Evolutionary conservation across 2,888 invertebrate genomes (phyloP).

Genomic region (Xestobium rufovillosum): DNA sequence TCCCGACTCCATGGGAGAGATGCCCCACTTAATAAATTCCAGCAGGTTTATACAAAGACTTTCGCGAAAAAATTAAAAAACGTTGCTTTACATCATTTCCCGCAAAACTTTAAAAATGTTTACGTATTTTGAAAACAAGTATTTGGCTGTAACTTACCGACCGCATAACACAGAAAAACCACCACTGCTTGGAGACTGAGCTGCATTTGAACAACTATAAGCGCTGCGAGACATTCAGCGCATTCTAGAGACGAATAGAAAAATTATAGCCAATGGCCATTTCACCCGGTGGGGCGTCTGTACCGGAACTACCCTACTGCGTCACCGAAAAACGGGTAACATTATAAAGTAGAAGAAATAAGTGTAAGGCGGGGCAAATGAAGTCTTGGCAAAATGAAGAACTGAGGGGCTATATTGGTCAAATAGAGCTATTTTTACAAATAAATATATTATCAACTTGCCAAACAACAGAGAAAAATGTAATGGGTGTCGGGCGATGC

Average conservation of each 20-base stretch:
- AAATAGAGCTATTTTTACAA: too few relatives aligned
- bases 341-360: too few relatives aligned
- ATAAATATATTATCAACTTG: too few relatives aligned
- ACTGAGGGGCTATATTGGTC: too few relatives aligned
- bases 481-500: too few relatives aligned
- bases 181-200: slow-evolving; percentile 2
- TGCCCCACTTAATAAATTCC: slow-evolving; percentile 3
- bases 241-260: slow-evolving; percentile 3
- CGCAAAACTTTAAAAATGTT: background rate
- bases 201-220: slow-evolving; percentile 1
- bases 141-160: slow-evolving; percentile 2
- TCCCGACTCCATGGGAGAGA: slow-evolving; percentile 2
- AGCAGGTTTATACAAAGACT: slow-evolving; percentile 2
- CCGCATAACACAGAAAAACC: slow-evolving; percentile 1
- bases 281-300: slow-evolving; percentile 3
- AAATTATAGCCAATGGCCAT: slow-evolving; percentile 1
- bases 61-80: slow-evolving; percentile 1
- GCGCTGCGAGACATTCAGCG: background rate
- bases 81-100: background rate
- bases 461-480: too few relatives aligned
- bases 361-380: too few relatives aligned
- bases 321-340: too few relatives aligned
- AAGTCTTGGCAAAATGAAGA: too few relatives aligned
- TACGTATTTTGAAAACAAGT: slow-evolving; percentile 2
- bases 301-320: background rate